Conservation (phyloP, 1,140 invertebrate species). For the Drosophila athabasca region DNA sequence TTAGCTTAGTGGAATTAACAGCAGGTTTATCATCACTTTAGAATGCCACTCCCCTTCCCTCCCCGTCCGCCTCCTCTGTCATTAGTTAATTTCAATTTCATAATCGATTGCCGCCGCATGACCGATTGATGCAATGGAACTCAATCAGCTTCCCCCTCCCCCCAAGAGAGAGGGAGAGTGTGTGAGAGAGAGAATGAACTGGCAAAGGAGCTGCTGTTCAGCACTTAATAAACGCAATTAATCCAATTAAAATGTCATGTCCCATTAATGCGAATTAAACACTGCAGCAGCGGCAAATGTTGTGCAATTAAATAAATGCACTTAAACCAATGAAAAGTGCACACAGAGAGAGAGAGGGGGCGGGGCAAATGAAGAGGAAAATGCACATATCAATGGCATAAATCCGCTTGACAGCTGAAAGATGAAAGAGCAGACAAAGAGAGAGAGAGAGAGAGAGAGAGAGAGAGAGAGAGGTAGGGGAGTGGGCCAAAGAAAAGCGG, state of each 20-base stretch:
- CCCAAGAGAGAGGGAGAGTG: neutral
- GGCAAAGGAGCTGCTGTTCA: constrained; percentile 1
- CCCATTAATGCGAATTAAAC: constrained; percentile 77
- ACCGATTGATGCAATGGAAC: constrained; percentile 10
- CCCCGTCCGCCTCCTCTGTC: no score
- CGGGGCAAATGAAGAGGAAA: neutral
- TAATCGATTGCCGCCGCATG: constrained; percentile 4
- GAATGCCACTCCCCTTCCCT: no score
- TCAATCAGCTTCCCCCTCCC: constrained; percentile 34
- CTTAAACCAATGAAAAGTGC: constrained; percentile 67
- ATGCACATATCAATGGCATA: constrained; percentile 24
- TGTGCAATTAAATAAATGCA: constrained; percentile 79
- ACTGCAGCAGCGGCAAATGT: constrained; percentile 48
- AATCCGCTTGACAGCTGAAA: constrained; percentile 41
- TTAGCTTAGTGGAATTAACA: no score
- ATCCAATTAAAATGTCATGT: constrained; percentile 82
- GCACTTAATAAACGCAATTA: constrained; percentile 80
- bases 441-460: neutral
- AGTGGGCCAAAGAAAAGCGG: neutral
- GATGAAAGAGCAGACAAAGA: constrained; percentile 19
- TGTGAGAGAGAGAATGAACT: no score
- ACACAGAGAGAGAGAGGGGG: neutral
- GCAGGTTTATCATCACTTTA: no score
- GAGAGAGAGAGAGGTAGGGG: neutral
- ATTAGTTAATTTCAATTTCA: neutral